Conservation (phyloP, 2,888 invertebrate species). For the Acanthosepion esculentum region DNA sequence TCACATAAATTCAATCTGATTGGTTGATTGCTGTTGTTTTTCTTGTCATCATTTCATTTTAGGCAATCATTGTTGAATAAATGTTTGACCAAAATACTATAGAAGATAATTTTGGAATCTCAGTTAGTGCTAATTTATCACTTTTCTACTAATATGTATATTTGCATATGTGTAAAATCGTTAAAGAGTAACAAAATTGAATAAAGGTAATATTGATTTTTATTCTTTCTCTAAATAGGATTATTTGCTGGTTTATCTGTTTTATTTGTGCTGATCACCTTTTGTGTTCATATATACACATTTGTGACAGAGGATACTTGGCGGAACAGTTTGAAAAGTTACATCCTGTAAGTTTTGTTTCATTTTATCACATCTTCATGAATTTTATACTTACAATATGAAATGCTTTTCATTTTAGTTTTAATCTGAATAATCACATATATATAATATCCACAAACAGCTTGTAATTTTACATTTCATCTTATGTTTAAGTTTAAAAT, state of each 20-base stretch:
- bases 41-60: too few relatives aligned
- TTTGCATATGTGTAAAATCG: background rate
- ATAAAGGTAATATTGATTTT: conserved; percentile 25
- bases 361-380: background rate
- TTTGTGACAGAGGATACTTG: conserved; percentile 85
- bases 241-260: conserved; percentile 86
- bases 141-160: background rate
- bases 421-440: too few relatives aligned
- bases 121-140: too few relatives aligned
- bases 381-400: background rate
- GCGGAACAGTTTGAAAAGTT: conserved; percentile 84
- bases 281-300: conserved; percentile 88
- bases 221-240: conserved; percentile 60
- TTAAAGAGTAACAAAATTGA: background rate
- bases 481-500: too few relatives aligned
- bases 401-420: background rate
- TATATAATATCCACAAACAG: too few relatives aligned
- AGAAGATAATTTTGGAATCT: too few relatives aligned
- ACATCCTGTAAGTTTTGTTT: conserved; percentile 84
- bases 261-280: conserved; percentile 85
- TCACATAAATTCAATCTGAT: too few relatives aligned
- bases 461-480: too few relatives aligned
- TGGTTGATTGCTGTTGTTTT: too few relatives aligned
- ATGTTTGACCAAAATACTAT: too few relatives aligned
- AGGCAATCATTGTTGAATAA: too few relatives aligned